Evolutionary conservation across 1,140 invertebrate genomes (phyloP).

Genomic region (Anagrus nilaparvatae): DNA sequence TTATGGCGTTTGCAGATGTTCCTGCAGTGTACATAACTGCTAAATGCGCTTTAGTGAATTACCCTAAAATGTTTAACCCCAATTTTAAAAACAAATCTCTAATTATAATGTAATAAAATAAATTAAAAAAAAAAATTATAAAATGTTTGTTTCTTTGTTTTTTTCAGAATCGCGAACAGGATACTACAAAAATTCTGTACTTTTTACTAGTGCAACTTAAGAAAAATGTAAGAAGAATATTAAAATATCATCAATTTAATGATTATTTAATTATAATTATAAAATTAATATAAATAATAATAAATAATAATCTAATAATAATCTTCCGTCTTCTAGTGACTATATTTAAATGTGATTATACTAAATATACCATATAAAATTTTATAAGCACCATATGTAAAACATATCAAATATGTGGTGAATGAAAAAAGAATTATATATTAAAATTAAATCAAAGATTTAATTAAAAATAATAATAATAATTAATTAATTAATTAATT

Average conservation of each 20-base stretch:
- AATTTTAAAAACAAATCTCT: background rate
- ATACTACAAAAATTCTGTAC: conserved; percentile 77
- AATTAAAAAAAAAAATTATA: background rate
- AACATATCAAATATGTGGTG: no score
- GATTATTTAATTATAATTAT: no score
- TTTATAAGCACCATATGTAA: no score
- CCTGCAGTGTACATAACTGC: background rate
- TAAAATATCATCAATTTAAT: conserved; percentile 8
- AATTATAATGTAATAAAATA: conserved; percentile 3
- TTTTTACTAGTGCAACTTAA: conserved; percentile 76
- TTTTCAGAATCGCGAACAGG: conserved; percentile 50
- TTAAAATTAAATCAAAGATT: no score
- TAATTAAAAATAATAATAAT: no score
- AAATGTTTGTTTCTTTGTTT: conserved; percentile 19
- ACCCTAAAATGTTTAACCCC: background rate
- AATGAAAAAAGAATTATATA: no score
- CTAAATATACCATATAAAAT: no score
- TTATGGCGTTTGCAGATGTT: conserved; percentile 31
- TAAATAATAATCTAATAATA: no score
- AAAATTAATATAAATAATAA: no score
- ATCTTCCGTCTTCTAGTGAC: no score
- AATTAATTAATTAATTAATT: no score
- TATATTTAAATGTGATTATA: no score
- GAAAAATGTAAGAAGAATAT: conserved; percentile 7
- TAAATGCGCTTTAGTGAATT: background rate